Percentiles rank a stretch among this genome's conserved stretches.
Evolutionary conservation across 2,797 vertebrate genomes (phyloP).

Genomic region (Enteromius argenteus): DNA sequence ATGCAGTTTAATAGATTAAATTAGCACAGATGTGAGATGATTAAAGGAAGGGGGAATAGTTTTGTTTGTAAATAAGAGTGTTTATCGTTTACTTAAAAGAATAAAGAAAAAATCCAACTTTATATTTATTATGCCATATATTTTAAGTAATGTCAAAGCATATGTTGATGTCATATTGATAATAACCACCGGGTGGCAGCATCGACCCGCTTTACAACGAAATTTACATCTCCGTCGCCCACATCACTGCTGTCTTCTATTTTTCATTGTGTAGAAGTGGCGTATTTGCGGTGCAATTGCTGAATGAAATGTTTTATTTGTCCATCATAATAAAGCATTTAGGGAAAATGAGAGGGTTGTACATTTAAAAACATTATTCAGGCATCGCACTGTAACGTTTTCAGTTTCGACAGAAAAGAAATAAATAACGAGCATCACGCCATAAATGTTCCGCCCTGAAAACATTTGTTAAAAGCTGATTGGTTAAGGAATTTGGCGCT

Average conservation of each 20-base stretch:
- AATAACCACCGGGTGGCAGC: slow-evolving; percentile 30
- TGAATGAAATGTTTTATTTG: background rate
- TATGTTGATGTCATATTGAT: background rate
- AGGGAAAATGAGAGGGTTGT: background rate
- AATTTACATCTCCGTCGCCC: background rate
- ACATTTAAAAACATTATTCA: background rate
- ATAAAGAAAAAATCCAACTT: background rate
- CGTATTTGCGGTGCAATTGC: background rate
- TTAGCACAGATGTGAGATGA: background rate
- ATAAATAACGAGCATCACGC: slow-evolving; percentile 35
- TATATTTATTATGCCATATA: background rate
- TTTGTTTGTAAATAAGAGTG: background rate
- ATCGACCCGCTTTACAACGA: background rate
- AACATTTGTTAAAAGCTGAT: slow-evolving; percentile 33
- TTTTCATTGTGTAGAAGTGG: slow-evolving; percentile 5
- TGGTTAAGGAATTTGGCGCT: slow-evolving; percentile 55
- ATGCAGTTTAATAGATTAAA: background rate
- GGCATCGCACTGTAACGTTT: background rate
- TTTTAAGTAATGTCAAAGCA: background rate
- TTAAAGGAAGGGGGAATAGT: background rate
- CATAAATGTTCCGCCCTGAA: slow-evolving; percentile 26
- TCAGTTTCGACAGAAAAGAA: background rate
- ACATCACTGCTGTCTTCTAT: background rate
- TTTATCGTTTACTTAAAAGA: background rate
- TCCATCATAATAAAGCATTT: background rate